Base-by-base conservation (phyloP, 2,888 invertebrate genomes). In the Phyllotreta striolata region DNA sequence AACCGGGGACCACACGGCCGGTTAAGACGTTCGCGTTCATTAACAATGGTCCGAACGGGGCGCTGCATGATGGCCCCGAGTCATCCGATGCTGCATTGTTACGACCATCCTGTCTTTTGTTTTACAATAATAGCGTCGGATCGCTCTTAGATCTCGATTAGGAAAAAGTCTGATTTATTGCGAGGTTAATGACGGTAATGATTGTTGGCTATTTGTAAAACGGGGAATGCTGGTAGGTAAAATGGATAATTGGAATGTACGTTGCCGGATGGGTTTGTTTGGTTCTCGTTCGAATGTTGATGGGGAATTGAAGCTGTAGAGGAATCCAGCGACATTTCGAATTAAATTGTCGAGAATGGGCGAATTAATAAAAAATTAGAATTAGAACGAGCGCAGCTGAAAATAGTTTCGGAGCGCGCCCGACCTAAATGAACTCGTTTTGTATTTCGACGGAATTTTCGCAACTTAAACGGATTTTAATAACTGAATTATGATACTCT, bases 1-100 rank as follows among this genome's bases (percentile, higher is more conserved):
- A 24, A 24, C 24, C 24, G 24, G 24, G 24, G 24, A 24, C 24
- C 24, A 24, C 24, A 24, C 24, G 24, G 24, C 24, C 24, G 24
- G 74, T 73, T 74, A 76, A 75, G 77, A 76, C 71, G 73, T 75
- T 74, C 72, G 67, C 67, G 72, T 74, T 74, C 74, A 76, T 76
- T 75, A 74, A 75, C 76, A 73, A 74, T 74, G 69, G 70, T 72
- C 68, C 39, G 37, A 60, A 60, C 54, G 44, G 44, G 14, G 24
- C 24, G 24, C 24, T 34, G 73, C 76, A 74, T 74, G 76, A 75
- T 69, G 68, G 72, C 73, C 74, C 54, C 66, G 63, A 71, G 72
- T 71, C 69, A 66, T 69, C 24, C 70, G 66, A 62, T 62, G 66
- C 65, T 62, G 52, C 67, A 64, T 63, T 68, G 63, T 60, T 63